These are phyloP conservation scores for Chrysomallon squamiferum DNA, from an alignment of 1,140 invertebrate species.

Conservation along the genomic window DNA sequence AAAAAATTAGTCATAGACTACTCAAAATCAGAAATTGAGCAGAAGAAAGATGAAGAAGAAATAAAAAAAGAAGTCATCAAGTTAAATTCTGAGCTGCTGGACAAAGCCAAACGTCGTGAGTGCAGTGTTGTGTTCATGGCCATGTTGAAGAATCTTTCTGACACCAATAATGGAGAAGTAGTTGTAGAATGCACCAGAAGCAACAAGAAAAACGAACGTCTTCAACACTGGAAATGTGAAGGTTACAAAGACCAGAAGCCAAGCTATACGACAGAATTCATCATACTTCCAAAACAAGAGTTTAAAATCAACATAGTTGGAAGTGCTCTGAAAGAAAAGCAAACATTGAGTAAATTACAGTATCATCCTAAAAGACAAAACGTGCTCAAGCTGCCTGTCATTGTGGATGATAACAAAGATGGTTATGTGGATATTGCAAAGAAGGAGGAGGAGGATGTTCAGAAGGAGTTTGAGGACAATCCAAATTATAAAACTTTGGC, in stretches of 20 bases:
- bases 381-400: not conserved
- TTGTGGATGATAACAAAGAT: not conserved
- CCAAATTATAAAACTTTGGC: not conserved
- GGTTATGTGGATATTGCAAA: not conserved
- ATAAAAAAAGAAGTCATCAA: not conserved
- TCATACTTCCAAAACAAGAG: conserved; percentile 8
- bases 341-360: not conserved
- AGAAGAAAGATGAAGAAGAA: not conserved
- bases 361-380: not conserved
- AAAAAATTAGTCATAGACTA: not conserved
- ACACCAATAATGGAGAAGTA: conserved; percentile 2
- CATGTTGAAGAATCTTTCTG: not conserved
- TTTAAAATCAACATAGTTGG: conserved; percentile 5
- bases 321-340: not conserved
- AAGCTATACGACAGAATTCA: not conserved
- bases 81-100: not conserved
- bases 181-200: conserved; percentile 15
- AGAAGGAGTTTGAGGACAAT: not conserved
- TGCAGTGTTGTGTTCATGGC: conserved; percentile 8
- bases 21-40: too few relatives aligned
- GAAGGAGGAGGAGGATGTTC: not conserved
- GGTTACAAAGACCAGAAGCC: conserved; percentile 15
- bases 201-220: conserved; percentile 5
- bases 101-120: conserved; percentile 9
- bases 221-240: conserved; percentile 13